Evolutionary conservation across 2,797 vertebrate species (phyloP), one percentile per base, ranked within the genome.

Genomic region (Gymnocypris eckloni): DNA sequence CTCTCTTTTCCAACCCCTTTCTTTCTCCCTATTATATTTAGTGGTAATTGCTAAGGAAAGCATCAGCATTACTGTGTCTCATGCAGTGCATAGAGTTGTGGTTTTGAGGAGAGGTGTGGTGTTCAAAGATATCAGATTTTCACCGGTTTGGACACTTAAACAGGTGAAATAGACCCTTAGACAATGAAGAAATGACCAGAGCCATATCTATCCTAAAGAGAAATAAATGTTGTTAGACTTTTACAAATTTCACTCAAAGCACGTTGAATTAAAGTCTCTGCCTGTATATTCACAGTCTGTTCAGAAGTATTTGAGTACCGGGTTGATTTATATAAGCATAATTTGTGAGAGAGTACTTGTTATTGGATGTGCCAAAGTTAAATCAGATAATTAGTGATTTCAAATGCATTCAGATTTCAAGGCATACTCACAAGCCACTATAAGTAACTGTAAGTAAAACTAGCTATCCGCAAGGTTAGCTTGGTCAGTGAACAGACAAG

Each of bases 1-100:
- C 71, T 67, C 56, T 28, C n/a, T 48, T 39, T 77, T 54, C 67
- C 41, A 48, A 28, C 78, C 79, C 72, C 16, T 76, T 75, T 75
- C 72, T 75, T 72, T 67, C n/a, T 45, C 76, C 22, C 54, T 1
- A 2, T 50, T 72, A n/a, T 11, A 56, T 77, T 82, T 86, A 70
- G 12, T 50, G 12, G 18, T 50, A 64, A 64, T 83, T 61, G 81
- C 39, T 61, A 61, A 64, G 18, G 41, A 72, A 48, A 83, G 70
- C 25, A 48, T 64, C n/a, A 61, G 39, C 20, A 37, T 15, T n/a
- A 37, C 56, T 48, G 4, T 33, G 9, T 9, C 15, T 43, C 37
- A 45, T 59, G 4, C 54, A 10, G 20, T 59, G 11, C 9, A 59
- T 59, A 22, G 20, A 4, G 9, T 16, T 52, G 50, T n/a, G 54